Evolutionary conservation across 2,888 invertebrate genomes (phyloP), one percentile per base, ranked within the genome.

Genomic region (Helicoverpa assulta): DNA sequence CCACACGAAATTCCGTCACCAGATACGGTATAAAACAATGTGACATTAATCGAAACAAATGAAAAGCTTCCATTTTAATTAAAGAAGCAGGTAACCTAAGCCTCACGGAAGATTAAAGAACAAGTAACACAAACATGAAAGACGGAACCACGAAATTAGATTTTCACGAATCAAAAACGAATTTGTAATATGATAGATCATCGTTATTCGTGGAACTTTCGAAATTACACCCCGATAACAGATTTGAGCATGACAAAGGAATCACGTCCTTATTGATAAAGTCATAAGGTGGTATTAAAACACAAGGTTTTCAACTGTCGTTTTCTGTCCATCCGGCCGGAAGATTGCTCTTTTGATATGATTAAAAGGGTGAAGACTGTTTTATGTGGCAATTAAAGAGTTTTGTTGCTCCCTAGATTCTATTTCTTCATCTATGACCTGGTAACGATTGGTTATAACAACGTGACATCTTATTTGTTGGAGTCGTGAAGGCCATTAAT

Each of bases 291-390:
- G 81, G 70, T 68, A 67, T 70, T 81, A 77, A 64, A 72, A 67
- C 62, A 73, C 73, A 73, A 76, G 71, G 67, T 78, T 86, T 82
- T 86, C 86, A 81, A 86, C 82, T 88, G 88, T 87, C 87, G 87
- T 87, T 89, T 83, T 81, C 82, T 85, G 88, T 88, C 86, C 92
- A 93, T 91, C 93, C 94, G 92, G 91, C 91, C 95, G 95, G 94
- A 95, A 94, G 94, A 95, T 95, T 92, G 91, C 90, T 92, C 93
- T 93, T 94, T 95, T 91, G 94, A 93, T 94, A 95, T 95, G 94
- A 95, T 95, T 94, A 94, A 95, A 94, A 93, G 93, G 94, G 95
- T 92, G 95, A 92, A 88, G 95, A 95, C 92, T 93, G 92, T 91
- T 95, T 95, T 93, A 95, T 94, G 93, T 92, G 89, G 91, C 90